Evolutionary conservation across 2,797 vertebrate genomes (phyloP), one percentile per base, ranked within the genome.

Genomic region (Emys orbicularis): DNA sequence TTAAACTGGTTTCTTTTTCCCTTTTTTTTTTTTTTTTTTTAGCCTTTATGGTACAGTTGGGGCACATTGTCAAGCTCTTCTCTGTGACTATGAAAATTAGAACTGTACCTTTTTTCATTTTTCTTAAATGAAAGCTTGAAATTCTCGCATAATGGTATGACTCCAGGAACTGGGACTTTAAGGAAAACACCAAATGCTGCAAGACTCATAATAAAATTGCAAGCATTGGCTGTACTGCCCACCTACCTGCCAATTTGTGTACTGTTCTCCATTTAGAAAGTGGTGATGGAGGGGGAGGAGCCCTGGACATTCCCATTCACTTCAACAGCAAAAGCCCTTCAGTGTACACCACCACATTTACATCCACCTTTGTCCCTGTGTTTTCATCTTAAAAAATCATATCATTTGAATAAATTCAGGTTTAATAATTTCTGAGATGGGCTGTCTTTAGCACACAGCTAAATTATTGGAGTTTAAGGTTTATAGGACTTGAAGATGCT

Each of bases 31-130:
- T 93, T 87, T 56, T 12, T 84, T 93, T 87, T 56, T 90, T 53
- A 90, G n/a, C 23, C 34, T 72, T 85, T 80, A 74, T 54, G 21
- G 23, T 88, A 83, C 0, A 0, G 72, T 83, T 82, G 19, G 50
- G 53, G 93, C 89, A 15, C 86, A 65, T 23, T 92, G 90, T 91
- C 8, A 79, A 84, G 18, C 19, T 25, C 86, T 53, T n/a, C 59
- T 88, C 91, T 5, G 37, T 12, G 72, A 49, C 37, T 79, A 1
- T n/a, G 54, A 88, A 4, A 4, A 56, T n/a, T 44, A 79, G 7
- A 87, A 79, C 86, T 86, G 49, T 90, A 82, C 4, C 5, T 19
- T 80, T 65, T 19, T 7, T 21, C 2, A 37, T 15, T n/a, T 41
- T 72, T 84, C 76, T 31, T 10, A 3, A 53, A 31, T 81, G 31